Percentiles rank a stretch among this genome's conserved stretches.
These are phyloP conservation scores for Sminthurinus signatus DNA, from an alignment of 1,140 invertebrate genomes.

Conservation along the genomic window DNA sequence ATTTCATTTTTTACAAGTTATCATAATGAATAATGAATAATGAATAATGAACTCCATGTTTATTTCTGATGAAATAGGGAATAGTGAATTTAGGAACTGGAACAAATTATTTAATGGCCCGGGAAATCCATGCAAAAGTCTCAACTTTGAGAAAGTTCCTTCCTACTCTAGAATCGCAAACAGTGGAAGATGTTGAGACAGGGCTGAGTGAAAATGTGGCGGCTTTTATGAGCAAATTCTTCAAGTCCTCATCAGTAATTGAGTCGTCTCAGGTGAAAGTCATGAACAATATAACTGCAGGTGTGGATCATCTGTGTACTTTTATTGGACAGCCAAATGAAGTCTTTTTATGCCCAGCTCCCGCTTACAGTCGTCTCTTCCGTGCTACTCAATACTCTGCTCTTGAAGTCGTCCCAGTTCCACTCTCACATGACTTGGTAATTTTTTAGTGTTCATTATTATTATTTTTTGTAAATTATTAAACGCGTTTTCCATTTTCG, in stretches of 20 bases:
- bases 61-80: slow-evolving; percentile 7
- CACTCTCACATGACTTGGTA: background rate
- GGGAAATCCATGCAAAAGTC: slow-evolving; percentile 2
- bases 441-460: no score
- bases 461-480: no score
- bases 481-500: no score
- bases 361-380: slow-evolving; percentile 12
- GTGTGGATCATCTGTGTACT: slow-evolving; percentile 2
- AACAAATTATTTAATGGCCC: slow-evolving; percentile 14
- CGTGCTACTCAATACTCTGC: slow-evolving; percentile 1
- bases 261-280: slow-evolving; percentile 1
- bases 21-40: no score
- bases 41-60: no score
- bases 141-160: background rate
- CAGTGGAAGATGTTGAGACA: background rate
- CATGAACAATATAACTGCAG: slow-evolving; percentile 7
- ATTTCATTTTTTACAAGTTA: no score
- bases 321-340: slow-evolving; percentile 8
- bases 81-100: slow-evolving; percentile 15
- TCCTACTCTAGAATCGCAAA: background rate
- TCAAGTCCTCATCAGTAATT: background rate
- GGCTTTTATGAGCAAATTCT: slow-evolving; percentile 11
- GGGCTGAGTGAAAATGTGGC: background rate
- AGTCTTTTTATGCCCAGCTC: slow-evolving; percentile 12
- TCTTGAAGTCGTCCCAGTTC: slow-evolving; percentile 12